Conservation (phyloP, 2,888 invertebrate species). For the Athalia rosae region DNA sequence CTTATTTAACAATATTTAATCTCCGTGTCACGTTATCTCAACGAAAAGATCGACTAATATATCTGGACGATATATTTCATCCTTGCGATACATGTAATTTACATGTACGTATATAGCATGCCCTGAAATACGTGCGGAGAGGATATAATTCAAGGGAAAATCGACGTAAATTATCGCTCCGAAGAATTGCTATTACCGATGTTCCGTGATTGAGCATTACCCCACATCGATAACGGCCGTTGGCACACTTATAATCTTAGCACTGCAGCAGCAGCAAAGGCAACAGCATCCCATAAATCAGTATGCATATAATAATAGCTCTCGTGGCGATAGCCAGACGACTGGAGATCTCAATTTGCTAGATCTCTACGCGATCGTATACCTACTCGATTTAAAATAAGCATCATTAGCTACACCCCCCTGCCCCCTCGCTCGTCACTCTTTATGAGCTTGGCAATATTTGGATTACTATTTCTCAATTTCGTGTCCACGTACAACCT, state of each 20-base stretch:
- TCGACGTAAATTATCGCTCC: conserved; percentile 4
- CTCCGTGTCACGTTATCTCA: conserved; percentile 6
- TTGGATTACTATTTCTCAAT: no score
- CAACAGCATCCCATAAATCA: conserved; percentile 24
- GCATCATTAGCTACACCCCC: no score
- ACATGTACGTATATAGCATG: background rate
- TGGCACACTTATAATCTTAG: conserved; percentile 27
- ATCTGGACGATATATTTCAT: no score
- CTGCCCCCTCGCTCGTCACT: no score
- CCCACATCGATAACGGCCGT: conserved; percentile 1
- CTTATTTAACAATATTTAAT: conserved; percentile 5
- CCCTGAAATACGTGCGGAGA: background rate
- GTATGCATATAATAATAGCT: background rate
- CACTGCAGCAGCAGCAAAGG: no score
- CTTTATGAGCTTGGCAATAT: no score
- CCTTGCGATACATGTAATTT: background rate
- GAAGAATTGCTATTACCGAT: conserved; percentile 15
- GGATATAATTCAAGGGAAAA: background rate
- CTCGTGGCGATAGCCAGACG: background rate
- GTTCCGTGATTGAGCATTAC: conserved; percentile 2
- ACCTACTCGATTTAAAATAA: no score
- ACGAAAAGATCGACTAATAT: background rate
- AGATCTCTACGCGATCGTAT: background rate
- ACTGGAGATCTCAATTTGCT: conserved; percentile 22
- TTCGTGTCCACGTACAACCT: no score